Conservation (phyloP, 2,888 invertebrate genomes). For the Drosophila phalerata region DNA sequence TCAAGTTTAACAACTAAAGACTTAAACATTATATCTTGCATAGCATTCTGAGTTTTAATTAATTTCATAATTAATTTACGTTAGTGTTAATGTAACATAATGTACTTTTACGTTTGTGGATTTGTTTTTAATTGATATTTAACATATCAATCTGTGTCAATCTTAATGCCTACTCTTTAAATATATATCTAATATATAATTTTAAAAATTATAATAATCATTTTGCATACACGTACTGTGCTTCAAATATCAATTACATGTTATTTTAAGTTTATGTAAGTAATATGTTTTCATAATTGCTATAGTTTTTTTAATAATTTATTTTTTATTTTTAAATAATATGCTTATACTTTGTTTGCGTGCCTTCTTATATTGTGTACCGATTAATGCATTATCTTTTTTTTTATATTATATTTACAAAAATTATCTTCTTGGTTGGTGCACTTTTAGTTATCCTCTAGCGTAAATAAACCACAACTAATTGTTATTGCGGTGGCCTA, state of each 20-base stretch:
- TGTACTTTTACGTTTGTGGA: slow-evolving; percentile 55
- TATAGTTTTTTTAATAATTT: slow-evolving; percentile 65
- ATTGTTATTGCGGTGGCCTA: slow-evolving; percentile 25
- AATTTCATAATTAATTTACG: slow-evolving; percentile 48
- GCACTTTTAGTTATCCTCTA: slow-evolving; percentile 23
- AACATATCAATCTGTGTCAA: slow-evolving; percentile 63
- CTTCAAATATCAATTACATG: slow-evolving; percentile 60
- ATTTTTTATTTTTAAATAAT: slow-evolving; percentile 55
- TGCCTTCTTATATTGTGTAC: slow-evolving; percentile 39
- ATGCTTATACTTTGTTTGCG: slow-evolving; percentile 59
- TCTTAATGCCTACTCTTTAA: slow-evolving; percentile 37
- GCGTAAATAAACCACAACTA: slow-evolving; percentile 41
- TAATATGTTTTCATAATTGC: slow-evolving; percentile 82
- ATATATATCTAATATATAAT: slow-evolving; percentile 58
- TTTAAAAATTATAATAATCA: slow-evolving; percentile 60
- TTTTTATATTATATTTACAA: slow-evolving; percentile 51
- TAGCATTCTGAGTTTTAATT: slow-evolving; percentile 35
- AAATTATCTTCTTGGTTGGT: slow-evolving; percentile 42
- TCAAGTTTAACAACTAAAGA: slow-evolving; percentile 58
- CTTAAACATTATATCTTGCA: slow-evolving; percentile 62
- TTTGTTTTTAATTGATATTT: slow-evolving; percentile 67
- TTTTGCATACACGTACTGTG: slow-evolving; percentile 51
- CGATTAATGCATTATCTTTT: slow-evolving; percentile 24
- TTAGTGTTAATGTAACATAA: slow-evolving; percentile 70
- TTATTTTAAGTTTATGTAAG: slow-evolving; percentile 52